A percentile compares a stretch with the other conserved stretches of the same genome.
These are phyloP conservation scores for Adela reaumurella DNA, from an alignment of 2,888 invertebrate species.

Conservation along the genomic window DNA sequence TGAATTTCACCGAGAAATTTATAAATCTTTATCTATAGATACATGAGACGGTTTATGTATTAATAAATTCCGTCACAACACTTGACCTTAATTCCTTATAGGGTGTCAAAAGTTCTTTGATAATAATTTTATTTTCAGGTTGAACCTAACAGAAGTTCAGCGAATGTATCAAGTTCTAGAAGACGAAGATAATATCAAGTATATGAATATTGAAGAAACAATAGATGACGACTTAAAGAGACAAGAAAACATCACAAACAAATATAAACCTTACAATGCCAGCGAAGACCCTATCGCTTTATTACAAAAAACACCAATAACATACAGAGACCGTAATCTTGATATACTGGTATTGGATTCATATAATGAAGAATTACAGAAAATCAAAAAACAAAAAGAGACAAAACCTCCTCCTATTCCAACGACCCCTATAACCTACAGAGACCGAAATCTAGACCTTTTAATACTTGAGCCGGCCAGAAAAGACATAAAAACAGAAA, in stretches of 20 bases:
- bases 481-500: slow-evolving; percentile 42
- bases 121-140: slow-evolving; percentile 33
- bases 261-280: neutral
- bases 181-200: slow-evolving; percentile 44
- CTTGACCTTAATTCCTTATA: too few species aligned
- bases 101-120: too few species aligned
- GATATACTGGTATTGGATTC: too few species aligned
- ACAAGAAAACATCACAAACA: slow-evolving; percentile 14
- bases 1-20: too few species aligned
- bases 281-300: neutral
- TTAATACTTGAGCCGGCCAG: slow-evolving; percentile 19
- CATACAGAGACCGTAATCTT: too few species aligned
- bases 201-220: slow-evolving; percentile 28
- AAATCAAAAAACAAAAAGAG: too few species aligned
- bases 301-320: too few species aligned
- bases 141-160: slow-evolving; percentile 47
- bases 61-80: too few species aligned
- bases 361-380: too few species aligned
- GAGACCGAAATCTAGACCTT: neutral
- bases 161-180: slow-evolving; percentile 45
- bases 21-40: too few species aligned
- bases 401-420: neutral
- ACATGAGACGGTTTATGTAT: too few species aligned
- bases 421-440: too few species aligned
- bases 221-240: slow-evolving; percentile 3